Evolutionary conservation across 2,888 invertebrate species (phyloP), one percentile per base, ranked within the genome.

Genomic region (Drosophila maculinotata): DNA sequence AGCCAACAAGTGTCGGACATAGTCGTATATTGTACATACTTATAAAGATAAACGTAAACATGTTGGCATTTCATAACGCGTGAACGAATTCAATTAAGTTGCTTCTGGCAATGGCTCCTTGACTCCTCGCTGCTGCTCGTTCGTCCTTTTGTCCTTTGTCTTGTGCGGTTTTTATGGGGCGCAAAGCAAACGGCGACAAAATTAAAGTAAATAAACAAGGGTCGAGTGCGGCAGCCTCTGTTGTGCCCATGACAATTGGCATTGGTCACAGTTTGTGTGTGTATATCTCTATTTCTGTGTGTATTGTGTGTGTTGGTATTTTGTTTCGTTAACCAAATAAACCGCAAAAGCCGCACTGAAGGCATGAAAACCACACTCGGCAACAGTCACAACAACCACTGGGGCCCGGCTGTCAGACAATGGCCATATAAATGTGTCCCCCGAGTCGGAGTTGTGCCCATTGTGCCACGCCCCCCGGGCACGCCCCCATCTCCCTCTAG

Each of bases 141-240:
- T 74, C 31, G 62, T 51, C 54, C 74, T 49, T 53, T 39, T 48
- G 60, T 48, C 33, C 42, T 35, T 53, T 45, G 42, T 39, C 42
- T 31, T 51, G 23, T 41, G 15, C 48, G 53, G 65, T 60, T 80
- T 80, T 80, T 78, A 70, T 84, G 64, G 66, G 49, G 39, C 63
- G 65, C 67, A 70, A 75, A 70, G 56, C 82, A 67, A 78, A 78
- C 65, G 69, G 70, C 63, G 70, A 54, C 72, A 63, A 82, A 85
- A 82, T 85, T 81, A 85, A 85, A 73, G 86, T 82, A 83, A 85
- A 81, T 81, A 81, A 81, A 85, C 80, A 76, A 82, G 69, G 41
- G 51, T 33, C 53, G 30, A 54, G 58, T 59, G 51, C 48, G 58
- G 26, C 53, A 28, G 47, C 51, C 52, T 35, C 56, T 53, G 53